Conservation (phyloP, 1,140 invertebrate genomes). For the Zaprionus tsacasi region DNA sequence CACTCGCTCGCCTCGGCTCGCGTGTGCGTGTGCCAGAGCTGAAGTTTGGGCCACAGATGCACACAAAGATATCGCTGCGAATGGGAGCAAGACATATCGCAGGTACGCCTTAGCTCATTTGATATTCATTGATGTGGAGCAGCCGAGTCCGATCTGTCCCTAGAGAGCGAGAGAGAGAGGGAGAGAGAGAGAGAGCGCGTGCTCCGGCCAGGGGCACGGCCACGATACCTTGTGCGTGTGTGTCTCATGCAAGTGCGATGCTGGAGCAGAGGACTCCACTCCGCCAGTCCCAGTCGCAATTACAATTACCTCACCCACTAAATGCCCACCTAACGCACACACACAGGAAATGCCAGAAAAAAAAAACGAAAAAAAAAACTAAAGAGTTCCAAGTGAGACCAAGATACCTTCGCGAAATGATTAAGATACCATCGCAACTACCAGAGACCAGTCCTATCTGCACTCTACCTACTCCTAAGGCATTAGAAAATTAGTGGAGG, state of each 20-base stretch:
- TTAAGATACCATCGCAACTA: slow-evolving; percentile 13
- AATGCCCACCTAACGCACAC: slow-evolving; percentile 45
- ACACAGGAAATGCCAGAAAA: slow-evolving; percentile 40
- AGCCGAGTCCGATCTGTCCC: slow-evolving; percentile 50
- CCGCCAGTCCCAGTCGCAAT: slow-evolving; percentile 22
- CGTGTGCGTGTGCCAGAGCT: slow-evolving; percentile 62
- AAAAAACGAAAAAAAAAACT: background rate
- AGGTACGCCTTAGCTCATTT: slow-evolving; percentile 74
- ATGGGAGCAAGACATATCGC: slow-evolving; percentile 75
- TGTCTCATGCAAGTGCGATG: slow-evolving; percentile 36
- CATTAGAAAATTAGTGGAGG: slow-evolving; percentile 2
- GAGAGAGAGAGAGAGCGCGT: no score
- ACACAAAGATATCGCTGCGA: slow-evolving; percentile 56
- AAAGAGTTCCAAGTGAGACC: background rate
- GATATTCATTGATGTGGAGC: slow-evolving; percentile 79
- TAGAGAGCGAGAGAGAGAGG: background rate
- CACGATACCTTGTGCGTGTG: slow-evolving; percentile 24
- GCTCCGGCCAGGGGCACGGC: slow-evolving; percentile 48
- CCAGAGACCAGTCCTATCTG: background rate
- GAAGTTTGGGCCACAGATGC: slow-evolving; percentile 37
- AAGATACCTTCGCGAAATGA: slow-evolving; percentile 14
- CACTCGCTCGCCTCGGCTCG: slow-evolving; percentile 6
- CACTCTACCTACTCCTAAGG: background rate
- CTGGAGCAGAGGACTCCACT: slow-evolving; percentile 28
- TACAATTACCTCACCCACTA: slow-evolving; percentile 55